phyloP scores from a whole-genome alignment of 2,797 vertebrate genomes.

The Philypnodon macrostomus region DNA sequence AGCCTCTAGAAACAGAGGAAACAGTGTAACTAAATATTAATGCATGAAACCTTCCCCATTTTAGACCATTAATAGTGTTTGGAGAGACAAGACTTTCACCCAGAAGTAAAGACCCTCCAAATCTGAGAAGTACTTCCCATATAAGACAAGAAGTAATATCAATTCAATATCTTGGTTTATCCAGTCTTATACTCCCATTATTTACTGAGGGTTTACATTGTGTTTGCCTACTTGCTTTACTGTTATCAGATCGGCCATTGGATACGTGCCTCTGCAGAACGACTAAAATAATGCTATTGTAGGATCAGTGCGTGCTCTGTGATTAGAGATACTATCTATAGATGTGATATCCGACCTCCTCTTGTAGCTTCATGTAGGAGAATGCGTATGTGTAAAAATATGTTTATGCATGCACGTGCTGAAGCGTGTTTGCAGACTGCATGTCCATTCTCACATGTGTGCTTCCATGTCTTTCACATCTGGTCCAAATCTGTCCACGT shows the following conservation, averaged over 20 bases:
- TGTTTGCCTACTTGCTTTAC: constrained; percentile 58
- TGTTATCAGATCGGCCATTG: constrained; percentile 59
- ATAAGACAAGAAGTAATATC: constrained; percentile 17
- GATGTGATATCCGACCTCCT: constrained; percentile 51
- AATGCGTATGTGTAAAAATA: constrained; percentile 13
- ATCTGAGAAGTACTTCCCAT: constrained; percentile 27
- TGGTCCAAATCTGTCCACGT: constrained; percentile 78
- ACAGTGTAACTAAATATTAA: too few species aligned
- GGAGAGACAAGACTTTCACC: not conserved
- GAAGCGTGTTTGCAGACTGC: constrained; percentile 30
- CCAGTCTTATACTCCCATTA: constrained; percentile 56
- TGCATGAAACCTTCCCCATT: too few species aligned
- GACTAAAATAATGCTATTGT: constrained; percentile 62
- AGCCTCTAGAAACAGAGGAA: too few species aligned
- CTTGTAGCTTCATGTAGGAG: not conserved
- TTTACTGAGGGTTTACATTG: constrained; percentile 57
- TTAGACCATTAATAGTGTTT: not conserved
- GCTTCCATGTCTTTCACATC: constrained; percentile 64
- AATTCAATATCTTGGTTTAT: constrained; percentile 44
- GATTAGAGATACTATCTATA: constrained; percentile 60
- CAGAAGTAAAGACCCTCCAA: not conserved
- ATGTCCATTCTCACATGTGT: constrained; percentile 23
- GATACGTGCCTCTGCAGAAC: constrained; percentile 49
- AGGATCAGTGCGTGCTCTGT: constrained; percentile 54
- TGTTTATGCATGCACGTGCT: constrained; percentile 33